Evolutionary conservation across 1,140 invertebrate species (phyloP).

Genomic region (Hirudo medicinalis): DNA sequence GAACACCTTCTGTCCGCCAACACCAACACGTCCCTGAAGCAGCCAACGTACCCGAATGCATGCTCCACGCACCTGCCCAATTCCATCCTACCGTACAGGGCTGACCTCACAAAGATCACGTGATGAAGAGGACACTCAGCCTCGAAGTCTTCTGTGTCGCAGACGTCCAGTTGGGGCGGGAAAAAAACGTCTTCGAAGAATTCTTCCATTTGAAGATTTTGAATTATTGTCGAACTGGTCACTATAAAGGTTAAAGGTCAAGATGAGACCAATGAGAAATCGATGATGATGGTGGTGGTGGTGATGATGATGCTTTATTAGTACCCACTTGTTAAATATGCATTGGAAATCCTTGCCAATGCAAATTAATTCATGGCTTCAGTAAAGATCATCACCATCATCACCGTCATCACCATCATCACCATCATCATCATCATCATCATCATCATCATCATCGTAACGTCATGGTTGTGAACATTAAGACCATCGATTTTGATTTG

Average conservation of each 20-base stretch:
- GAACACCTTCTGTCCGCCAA: slow-evolving; percentile 14
- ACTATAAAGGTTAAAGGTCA: neutral
- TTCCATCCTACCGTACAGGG: slow-evolving; percentile 9
- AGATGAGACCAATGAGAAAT: neutral
- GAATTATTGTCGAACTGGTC: neutral
- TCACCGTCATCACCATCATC: neutral
- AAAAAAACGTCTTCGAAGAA: too few relatives aligned
- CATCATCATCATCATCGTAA: neutral
- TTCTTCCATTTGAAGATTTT: neutral
- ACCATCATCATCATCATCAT: neutral
- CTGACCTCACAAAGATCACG: slow-evolving; percentile 15
- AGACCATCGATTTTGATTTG: too few relatives aligned
- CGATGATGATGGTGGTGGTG: slow-evolving; percentile 6
- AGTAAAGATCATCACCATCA: neutral
- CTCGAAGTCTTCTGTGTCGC: slow-evolving; percentile 9
- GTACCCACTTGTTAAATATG: too few relatives aligned
- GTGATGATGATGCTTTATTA: neutral
- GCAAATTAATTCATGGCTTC: too few relatives aligned
- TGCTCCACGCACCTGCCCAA: slow-evolving; percentile 14
- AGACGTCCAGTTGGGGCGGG: neutral
- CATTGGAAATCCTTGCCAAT: too few relatives aligned
- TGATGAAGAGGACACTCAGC: slow-evolving; percentile 9
- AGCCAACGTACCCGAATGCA: slow-evolving; percentile 12
- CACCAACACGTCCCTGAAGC: slow-evolving; percentile 14
- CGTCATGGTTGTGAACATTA: too few relatives aligned